Evolutionary conservation across 2,113 vertebrate genomes (phyloP).

Genomic region (Mesocricetus auratus): DNA sequence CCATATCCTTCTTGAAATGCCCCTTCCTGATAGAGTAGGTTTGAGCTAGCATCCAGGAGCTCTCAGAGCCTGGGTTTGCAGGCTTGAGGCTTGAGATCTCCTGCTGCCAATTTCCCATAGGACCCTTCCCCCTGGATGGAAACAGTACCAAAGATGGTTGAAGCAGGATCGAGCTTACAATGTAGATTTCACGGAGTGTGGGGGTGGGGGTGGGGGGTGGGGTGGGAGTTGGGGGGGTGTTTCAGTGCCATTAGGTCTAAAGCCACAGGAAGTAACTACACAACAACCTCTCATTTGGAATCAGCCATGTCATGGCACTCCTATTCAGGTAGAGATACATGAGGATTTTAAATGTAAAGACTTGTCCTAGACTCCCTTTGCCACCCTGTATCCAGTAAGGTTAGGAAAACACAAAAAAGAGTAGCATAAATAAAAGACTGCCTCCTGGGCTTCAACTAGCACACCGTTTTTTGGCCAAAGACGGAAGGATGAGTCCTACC

Average conservation of each 20-base stretch:
- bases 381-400: not conserved
- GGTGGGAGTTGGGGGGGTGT: not conserved
- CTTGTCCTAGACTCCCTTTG: not conserved
- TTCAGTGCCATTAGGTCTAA: not conserved
- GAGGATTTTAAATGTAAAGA: slow-evolving; percentile 37
- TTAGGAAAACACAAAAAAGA: slow-evolving; percentile 12
- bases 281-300: not conserved
- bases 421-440: slow-evolving; percentile 13
- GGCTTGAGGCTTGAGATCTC: not conserved
- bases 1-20: not conserved
- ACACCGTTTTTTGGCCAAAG: slow-evolving; percentile 1
- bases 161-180: not conserved
- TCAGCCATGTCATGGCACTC: not conserved
- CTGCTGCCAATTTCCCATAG: not conserved
- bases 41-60: not conserved
- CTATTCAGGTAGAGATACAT: not conserved
- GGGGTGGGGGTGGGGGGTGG: no score
- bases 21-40: not conserved
- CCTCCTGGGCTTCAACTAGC: slow-evolving; percentile 16
- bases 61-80: not conserved
- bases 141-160: not conserved
- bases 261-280: not conserved
- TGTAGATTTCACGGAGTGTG: not conserved
- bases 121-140: not conserved
- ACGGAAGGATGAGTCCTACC: not conserved